These are phyloP conservation scores for Drosophila planitibia DNA, from an alignment of 2,888 invertebrate species.

Conservation along the genomic window DNA sequence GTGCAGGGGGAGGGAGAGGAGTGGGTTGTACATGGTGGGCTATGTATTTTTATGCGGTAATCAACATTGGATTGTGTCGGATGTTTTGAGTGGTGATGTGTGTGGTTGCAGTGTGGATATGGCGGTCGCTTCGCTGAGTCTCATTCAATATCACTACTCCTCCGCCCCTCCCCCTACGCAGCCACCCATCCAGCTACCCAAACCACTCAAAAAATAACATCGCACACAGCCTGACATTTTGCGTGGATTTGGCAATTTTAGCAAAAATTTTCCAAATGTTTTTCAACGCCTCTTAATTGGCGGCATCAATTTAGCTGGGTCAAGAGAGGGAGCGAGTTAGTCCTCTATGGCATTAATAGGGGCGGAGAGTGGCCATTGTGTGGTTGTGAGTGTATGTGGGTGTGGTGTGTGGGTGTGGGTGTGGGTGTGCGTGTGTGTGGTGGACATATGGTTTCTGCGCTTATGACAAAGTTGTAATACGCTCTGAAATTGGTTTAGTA, in stretches of 20 bases:
- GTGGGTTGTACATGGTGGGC: constrained; percentile 5
- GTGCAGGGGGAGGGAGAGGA: background rate
- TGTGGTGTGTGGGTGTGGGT: background rate
- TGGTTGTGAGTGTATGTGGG: background rate
- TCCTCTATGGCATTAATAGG: background rate
- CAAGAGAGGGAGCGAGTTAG: background rate
- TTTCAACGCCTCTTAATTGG: constrained; percentile 80
- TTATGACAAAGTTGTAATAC: constrained; percentile 42
- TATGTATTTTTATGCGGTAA: constrained; percentile 77
- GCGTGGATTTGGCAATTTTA: constrained; percentile 42
- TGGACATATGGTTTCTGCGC: constrained; percentile 42
- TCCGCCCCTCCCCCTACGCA: background rate
- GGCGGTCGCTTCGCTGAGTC: constrained; percentile 19
- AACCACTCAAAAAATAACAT: background rate
- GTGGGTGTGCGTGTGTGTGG: background rate
- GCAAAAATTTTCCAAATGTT: constrained; percentile 60
- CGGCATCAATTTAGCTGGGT: constrained; percentile 67
- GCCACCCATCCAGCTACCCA: background rate
- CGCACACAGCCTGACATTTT: constrained; percentile 13
- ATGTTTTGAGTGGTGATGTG: constrained; percentile 76
- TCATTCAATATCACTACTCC: background rate
- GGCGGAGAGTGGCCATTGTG: background rate
- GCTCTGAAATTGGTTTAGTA: constrained; percentile 45
- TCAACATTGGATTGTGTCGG: constrained; percentile 79
- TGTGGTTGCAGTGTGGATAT: constrained; percentile 59